Percentiles rank a stretch among this genome's conserved stretches.
Conservation (phyloP, 2,888 invertebrate species). For the Apoda limacodes region DNA sequence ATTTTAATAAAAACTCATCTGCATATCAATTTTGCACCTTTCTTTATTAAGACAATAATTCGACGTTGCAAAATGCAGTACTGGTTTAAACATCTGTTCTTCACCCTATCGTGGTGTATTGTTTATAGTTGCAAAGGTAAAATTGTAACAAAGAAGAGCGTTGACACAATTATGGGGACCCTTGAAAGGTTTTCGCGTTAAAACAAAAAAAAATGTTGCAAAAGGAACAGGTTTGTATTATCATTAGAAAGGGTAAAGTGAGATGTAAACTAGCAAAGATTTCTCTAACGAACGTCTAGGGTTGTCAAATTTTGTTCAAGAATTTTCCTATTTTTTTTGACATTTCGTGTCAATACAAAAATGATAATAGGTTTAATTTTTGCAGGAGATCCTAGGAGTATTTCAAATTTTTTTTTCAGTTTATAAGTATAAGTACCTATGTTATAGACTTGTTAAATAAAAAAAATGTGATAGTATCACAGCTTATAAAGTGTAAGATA, state of each 20-base stretch:
- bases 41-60: conserved; percentile 53
- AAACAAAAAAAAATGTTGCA: conserved; percentile 63
- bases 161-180: conserved; percentile 58
- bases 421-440: no score
- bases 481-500: no score
- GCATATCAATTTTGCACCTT: conserved; percentile 45
- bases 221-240: conserved; percentile 61
- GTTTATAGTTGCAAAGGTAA: conserved; percentile 46
- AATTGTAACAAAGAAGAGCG: conserved; percentile 39
- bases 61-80: conserved; percentile 26
- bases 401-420: no score
- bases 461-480: no score
- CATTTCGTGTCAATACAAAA: no score
- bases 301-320: no score
- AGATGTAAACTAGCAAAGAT: conserved; percentile 55
- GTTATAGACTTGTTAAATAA: no score
- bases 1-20: conserved; percentile 47
- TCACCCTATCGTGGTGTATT: conserved; percentile 36
- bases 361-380: no score
- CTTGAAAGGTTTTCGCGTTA: conserved; percentile 34
- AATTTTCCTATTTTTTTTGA: no score
- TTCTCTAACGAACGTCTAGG: no score
- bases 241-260: conserved; percentile 61
- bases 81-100: conserved; percentile 47
- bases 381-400: no score